Base-by-base conservation (phyloP, 2,797 vertebrate species). In the Ispidina lecontei region DNA sequence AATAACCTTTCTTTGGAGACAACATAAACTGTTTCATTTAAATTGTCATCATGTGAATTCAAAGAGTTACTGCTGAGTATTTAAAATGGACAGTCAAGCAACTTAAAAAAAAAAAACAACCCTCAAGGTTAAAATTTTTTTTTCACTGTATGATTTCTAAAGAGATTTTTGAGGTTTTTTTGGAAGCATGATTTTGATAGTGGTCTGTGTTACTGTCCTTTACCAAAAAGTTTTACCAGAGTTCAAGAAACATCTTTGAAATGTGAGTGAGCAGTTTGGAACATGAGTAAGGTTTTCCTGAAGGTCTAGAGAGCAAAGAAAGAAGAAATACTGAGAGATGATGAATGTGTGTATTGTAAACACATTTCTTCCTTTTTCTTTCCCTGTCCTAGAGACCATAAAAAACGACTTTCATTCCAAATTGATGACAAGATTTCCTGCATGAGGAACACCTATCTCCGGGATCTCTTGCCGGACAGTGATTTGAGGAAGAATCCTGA, bases 391-490 rank as follows among this genome's bases (percentile, higher is more conserved):
- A 98, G 98, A 93, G 92, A 97, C 84, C 72, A 94, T 71, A 96
- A 91, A 89, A 97, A 96, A 0, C 95, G 78, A 92, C 54, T 95
- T 15, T 2, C 95, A 4, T 98, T 98, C 94, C 95, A 84, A 80
- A 47, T 16, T 9, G 90, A 62, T 5, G 98, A 99, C 95, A 99
- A 99, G 97, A 98, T 98, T 51, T 98, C 98, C 91, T 98, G 98
- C 92, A 98, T 83, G 1, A 98, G 84, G 87, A 99, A 98, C 37
- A 96, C 95, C 0, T 98, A 98, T 51, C 93, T 98, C 68, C 90
- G 62, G 6, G 97, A 98, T 15, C 94, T 97, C 70, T 56, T 97
- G 69, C 59, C 92, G 43, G 59, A 80, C 41, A 5, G 1, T 39
- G 31, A 13, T 19, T 35, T 17, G 2, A 0, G 6, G 73, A 2